Evolutionary conservation across 2,888 invertebrate genomes (phyloP), one percentile per base, ranked within the genome.

Genomic region (Drosophila anomelani): DNA sequence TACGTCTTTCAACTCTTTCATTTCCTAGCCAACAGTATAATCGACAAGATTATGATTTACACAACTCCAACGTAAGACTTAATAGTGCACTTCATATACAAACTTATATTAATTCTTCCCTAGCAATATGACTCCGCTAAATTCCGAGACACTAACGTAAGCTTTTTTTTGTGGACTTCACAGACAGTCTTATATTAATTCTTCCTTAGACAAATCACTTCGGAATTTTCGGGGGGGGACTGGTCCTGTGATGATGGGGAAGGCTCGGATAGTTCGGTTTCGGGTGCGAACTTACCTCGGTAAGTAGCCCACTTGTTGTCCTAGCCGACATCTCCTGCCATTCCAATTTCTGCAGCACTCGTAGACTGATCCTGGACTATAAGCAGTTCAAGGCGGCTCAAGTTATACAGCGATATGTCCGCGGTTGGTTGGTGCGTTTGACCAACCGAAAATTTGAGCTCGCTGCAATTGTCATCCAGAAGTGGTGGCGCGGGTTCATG

Each of bases 361-460:
- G 78, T 0, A 9, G 74, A 10, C 23, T 80, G 6, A 12, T 91
- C 0, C 71, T 81, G 34, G 91, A 91, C 12, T 84, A 86, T 56
- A 74, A 76, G 5, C 78, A 87, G 41, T 91, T 90, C 41, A 80
- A 86, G 53, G 85, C 92, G 0, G 91, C 91, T 3, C 84, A 91
- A 8, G 51, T 17, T 0, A 91, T 92, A 49, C 92, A 92, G 61
- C 62, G 77, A 1, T 7, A 46, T 10, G 69, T 76, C 29, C 89
- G 91, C 0, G 89, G 90, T 10, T 91, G 87, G 85, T 8, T 23
- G n/a, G 72, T 51, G 10, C 39, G 36, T 0, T 41, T 49, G 10
- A 20, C 29, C 6, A 41, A 74, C 1, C 17, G 4, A 2, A 62
- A 64, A 4, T n/a, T 38, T 2, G 17, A 17, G 0, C 4, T 9